phyloP scores from a whole-genome alignment of 2,113 vertebrate genomes.

The Oryzias woworae region DNA sequence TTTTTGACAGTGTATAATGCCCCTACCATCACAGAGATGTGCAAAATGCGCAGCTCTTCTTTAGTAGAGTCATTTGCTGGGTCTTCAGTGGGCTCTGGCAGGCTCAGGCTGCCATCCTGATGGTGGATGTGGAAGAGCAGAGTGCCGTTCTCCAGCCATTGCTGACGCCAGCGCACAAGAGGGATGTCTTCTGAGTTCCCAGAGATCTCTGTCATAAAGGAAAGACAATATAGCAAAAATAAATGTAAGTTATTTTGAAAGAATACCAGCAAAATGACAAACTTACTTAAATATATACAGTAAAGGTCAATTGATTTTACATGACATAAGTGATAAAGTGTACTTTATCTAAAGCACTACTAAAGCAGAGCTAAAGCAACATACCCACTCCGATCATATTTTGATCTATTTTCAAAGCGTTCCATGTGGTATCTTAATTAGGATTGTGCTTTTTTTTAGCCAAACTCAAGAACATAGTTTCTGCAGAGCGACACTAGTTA shows the following conservation, averaged over 20 bases:
- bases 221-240: background rate
- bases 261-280: background rate
- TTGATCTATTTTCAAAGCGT: no score
- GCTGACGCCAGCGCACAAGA: conserved; percentile 95
- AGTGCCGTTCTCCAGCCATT: conserved; percentile 98
- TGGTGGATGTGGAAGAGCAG: conserved; percentile 98
- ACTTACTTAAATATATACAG: background rate
- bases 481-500: no score
- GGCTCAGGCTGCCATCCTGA: conserved; percentile 87
- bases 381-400: no score
- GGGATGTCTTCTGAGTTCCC: conserved; percentile 98
- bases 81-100: conserved; percentile 88
- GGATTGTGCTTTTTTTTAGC: no score
- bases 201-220: conserved; percentile 85
- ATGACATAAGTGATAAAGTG: no score
- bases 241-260: background rate
- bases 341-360: no score
- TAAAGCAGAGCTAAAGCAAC: no score
- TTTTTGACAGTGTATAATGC: background rate
- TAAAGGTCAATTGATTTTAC: no score
- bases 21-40: conserved; percentile 97
- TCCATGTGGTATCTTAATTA: no score
- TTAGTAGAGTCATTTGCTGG: conserved; percentile 88
- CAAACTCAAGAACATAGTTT: no score
- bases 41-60: conserved; percentile 95